These are phyloP conservation scores for Antechinus stuartii DNA, from an alignment of 2,113 vertebrate species.

Conservation along the genomic window DNA sequence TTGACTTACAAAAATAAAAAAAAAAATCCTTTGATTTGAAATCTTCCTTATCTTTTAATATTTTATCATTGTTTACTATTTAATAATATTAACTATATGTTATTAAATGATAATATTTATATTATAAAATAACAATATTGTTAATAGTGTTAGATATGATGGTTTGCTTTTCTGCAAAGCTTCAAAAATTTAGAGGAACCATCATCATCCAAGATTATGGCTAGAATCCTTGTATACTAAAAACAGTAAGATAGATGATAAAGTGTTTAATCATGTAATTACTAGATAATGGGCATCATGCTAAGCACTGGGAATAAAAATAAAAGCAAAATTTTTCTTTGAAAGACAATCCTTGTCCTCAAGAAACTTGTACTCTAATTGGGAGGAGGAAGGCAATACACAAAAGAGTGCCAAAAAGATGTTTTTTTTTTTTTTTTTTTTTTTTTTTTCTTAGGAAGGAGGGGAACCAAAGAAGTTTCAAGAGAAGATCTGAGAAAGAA, in stretches of 20 bases:
- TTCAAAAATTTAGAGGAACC: background rate
- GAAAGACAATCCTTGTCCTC: background rate
- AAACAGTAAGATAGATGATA: background rate
- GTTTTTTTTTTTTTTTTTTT: no score
- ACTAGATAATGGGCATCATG: background rate
- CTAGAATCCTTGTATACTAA: background rate
- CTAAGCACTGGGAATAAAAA: background rate
- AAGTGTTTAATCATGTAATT: background rate
- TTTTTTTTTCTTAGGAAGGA: background rate
- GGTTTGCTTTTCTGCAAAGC: background rate
- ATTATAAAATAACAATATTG: no score
- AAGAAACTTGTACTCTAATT: background rate
- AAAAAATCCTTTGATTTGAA: background rate
- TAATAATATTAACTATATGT: no score
- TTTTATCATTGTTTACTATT: no score
- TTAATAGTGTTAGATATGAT: no score
- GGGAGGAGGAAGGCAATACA: background rate
- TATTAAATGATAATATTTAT: no score
- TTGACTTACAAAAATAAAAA: background rate
- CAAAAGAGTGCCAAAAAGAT: background rate
- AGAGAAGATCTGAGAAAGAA: background rate
- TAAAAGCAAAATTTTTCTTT: background rate
- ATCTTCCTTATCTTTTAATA: background rate
- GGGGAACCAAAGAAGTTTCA: background rate
- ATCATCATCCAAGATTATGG: background rate